Evolutionary conservation across 2,888 invertebrate species (phyloP), one percentile per base, ranked within the genome.

Genomic region (Onthophagus sagittarius): DNA sequence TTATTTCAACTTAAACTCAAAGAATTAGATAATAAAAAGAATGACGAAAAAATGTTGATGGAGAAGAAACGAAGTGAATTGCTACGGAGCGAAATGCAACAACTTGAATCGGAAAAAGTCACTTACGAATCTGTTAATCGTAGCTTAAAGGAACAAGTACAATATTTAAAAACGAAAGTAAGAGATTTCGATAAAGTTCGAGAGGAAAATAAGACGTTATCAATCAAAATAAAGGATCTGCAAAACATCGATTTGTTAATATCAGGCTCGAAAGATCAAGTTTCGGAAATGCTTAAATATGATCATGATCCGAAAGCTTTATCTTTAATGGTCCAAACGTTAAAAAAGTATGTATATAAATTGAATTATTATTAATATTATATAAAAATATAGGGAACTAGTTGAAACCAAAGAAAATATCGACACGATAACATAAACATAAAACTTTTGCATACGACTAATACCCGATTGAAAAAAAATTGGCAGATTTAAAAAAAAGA

Each of bases 311-410:
- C 88, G 0, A 83, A 87, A n/a, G 88, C 89, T 0, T 83, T 93
- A 5, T 87, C 88, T 23, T 87, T 89, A 0, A 89, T 91, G 80
- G 89, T 90, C 0, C 86, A 88, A 0, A 88, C 90, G 9, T 85
- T 92, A 14, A 92, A 92, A 84, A 89, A 90, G 91, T 91, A 82
- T 81, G 72, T 76, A 23, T n/a, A n/a, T n/a, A n/a, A n/a, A n/a
- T n/a, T n/a, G n/a, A n/a, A n/a, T n/a, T n/a, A n/a, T n/a, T n/a
- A n/a, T n/a, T n/a, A n/a, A n/a, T n/a, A n/a, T n/a, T n/a, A n/a
- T n/a, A n/a, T n/a, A n/a, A n/a, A n/a, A n/a, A n/a, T n/a, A n/a
- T n/a, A 85, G 86, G 72, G 87, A 88, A 78, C 79, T 89, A 14
- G 80, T 86, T 9, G 84, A 84, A 15, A 86, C 33, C 87, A 87